These are phyloP conservation scores for Sycophila texana DNA, from an alignment of 2,888 invertebrate species.

Conservation along the genomic window DNA sequence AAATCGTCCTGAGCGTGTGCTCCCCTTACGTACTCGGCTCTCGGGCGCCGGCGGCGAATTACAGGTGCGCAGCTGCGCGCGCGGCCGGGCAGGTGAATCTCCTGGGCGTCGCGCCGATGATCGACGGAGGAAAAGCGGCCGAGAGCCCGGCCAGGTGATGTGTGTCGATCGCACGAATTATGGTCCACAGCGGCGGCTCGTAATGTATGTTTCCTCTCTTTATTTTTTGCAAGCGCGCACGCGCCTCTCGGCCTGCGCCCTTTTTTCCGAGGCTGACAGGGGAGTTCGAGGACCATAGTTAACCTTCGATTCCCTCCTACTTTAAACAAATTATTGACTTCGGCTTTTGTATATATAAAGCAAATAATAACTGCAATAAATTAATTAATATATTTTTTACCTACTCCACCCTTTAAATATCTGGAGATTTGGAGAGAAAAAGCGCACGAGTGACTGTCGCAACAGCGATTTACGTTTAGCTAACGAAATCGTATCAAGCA, in stretches of 20 bases:
- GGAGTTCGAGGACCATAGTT: too few relatives aligned
- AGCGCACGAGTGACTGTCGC: too few relatives aligned
- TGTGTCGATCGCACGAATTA: conserved; percentile 70
- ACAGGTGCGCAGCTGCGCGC: conserved; percentile 71
- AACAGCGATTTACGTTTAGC: too few relatives aligned
- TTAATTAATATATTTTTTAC: too few relatives aligned
- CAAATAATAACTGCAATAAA: too few relatives aligned
- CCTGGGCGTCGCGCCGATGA: conserved; percentile 60
- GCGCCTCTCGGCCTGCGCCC: neutral
- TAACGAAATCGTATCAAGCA: too few relatives aligned
- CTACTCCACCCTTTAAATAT: too few relatives aligned
- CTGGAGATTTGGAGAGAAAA: too few relatives aligned
- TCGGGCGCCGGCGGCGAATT: conserved; percentile 58
- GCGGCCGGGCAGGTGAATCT: conserved; percentile 70
- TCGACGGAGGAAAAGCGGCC: conserved; percentile 60
- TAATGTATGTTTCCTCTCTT: neutral
- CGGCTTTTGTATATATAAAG: too few relatives aligned
- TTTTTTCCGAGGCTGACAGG: neutral
- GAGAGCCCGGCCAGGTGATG: conserved; percentile 69
- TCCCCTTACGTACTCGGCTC: too few relatives aligned
- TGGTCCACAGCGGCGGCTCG: conserved; percentile 48
- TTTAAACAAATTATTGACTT: too few relatives aligned
- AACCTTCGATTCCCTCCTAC: too few relatives aligned
- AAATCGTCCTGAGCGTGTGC: neutral
- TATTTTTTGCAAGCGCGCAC: neutral